Base-by-base conservation (phyloP, 2,113 vertebrate genomes). In the Amphiprion ocellaris region DNA sequence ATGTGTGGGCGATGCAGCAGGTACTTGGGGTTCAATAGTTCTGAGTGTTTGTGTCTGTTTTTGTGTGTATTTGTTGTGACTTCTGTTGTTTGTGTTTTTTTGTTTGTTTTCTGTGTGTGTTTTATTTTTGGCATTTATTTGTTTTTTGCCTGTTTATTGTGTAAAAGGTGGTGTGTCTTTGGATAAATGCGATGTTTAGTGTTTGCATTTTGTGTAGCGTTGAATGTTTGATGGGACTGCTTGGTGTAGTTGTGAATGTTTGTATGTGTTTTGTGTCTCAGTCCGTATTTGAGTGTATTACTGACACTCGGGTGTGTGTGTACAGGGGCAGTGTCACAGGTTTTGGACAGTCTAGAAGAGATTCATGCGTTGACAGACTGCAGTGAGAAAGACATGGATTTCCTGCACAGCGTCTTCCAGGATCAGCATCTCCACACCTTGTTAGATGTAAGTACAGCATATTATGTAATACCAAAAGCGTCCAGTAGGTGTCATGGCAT, bases 351-450 rank as follows among this genome's bases (percentile, higher is more conserved):
- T 90, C 93, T 99, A 88, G 98, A 99, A 92, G 98, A 99, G 96
- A 99, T 99, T 87, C 98, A 99, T 15, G 98, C 98, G 0, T 94
- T 99, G 91, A 99, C 98, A 24, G 98, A 99, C 94, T 99, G 98
- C 96, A 99, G 98, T 24, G 98, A 99, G 95, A 99, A 99, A 87
- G 98, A 99, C 85, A 95, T 99, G 95, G 98, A 99, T 94, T 99
- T 99, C 92, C 96, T 99, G 83, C 98, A 99, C 94, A 99, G 98
- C 69, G 98, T 99, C 93, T 99, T 99, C 94, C 98, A 99, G 90
- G 98, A 99, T 92, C 96, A 99, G 87, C 97, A 99, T 94, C 97
- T 99, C 82, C 98, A 99, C 93, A 99, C 97, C 0, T 92, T 99
- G 89, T 94, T 99, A 93, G 98, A 99, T 88, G 98, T 99, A 94